A percentile compares a stretch with the other conserved stretches of the same genome.
Conservation (phyloP, 2,113 vertebrate genomes). For the Nyctibius bracteatus region DNA sequence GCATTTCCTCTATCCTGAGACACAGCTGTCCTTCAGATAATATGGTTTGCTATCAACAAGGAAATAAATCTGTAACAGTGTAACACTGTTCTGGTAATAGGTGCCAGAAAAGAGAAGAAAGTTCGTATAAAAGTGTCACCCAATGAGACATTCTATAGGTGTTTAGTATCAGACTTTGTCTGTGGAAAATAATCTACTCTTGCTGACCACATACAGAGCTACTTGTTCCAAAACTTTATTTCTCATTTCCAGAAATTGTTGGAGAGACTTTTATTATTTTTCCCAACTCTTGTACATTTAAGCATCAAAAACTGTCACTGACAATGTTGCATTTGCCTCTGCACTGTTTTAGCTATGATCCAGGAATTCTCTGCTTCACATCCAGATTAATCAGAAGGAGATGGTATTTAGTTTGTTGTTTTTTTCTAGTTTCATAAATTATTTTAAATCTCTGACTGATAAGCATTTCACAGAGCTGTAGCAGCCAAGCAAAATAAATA, state of each 20-base stretch:
- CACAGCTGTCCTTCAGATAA: background rate
- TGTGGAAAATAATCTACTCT: background rate
- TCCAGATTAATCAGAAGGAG: slow-evolving; percentile 44
- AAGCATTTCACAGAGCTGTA: slow-evolving; percentile 47
- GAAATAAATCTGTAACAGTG: background rate
- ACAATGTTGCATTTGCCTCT: background rate
- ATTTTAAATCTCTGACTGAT: slow-evolving; percentile 47
- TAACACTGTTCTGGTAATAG: background rate
- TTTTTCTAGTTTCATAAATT: slow-evolving; percentile 27
- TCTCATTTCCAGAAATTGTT: background rate
- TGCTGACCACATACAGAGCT: background rate
- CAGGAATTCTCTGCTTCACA: slow-evolving; percentile 2
- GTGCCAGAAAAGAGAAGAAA: background rate
- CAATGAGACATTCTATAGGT: background rate
- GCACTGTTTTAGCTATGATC: background rate
- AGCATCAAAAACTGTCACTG: background rate
- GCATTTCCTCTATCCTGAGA: background rate
- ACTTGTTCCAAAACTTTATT: background rate
- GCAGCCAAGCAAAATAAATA: slow-evolving; percentile 48
- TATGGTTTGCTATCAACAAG: background rate
- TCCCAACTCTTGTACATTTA: background rate
- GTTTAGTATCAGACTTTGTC: background rate
- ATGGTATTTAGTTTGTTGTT: background rate
- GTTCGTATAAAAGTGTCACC: background rate
- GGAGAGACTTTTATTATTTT: background rate